Percentiles rank a stretch among this genome's conserved stretches.
phyloP scores from a whole-genome alignment of 2,113 vertebrate genomes.

The Chunga burmeisteri region DNA sequence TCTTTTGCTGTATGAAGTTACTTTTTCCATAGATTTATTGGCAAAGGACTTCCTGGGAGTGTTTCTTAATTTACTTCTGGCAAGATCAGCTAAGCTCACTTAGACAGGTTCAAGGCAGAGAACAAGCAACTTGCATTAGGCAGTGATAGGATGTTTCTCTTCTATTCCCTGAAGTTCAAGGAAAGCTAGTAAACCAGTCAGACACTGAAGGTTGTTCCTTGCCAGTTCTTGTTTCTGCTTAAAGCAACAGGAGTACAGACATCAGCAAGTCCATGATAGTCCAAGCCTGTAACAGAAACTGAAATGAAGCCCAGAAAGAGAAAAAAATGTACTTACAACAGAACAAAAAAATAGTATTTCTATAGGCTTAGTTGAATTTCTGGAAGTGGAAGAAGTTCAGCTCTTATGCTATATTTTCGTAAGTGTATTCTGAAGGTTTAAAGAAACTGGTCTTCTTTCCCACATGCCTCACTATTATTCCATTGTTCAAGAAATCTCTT shows the following conservation, averaged over 20 bases:
- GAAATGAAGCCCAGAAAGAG: neutral
- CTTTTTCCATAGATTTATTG: neutral
- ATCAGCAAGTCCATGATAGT: neutral
- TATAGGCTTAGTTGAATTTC: neutral
- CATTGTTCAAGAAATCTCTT: too few species aligned
- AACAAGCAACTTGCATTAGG: neutral
- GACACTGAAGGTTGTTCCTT: neutral
- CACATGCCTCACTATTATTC: neutral
- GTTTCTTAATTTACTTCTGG: neutral
- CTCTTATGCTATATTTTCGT: neutral
- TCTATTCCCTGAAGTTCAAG: neutral
- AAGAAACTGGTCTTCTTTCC: neutral
- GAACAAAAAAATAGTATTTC: neutral
- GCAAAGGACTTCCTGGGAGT: neutral
- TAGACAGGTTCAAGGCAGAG: neutral
- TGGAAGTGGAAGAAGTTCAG: neutral
- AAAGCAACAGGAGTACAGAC: neutral
- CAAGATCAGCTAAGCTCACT: neutral
- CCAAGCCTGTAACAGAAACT: neutral
- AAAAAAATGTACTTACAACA: neutral
- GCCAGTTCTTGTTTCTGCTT: neutral
- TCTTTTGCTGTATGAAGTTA: neutral
- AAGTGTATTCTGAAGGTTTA: neutral
- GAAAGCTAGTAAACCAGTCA: neutral
- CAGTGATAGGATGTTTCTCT: neutral